These are phyloP conservation scores for Odocoileus hemionus DNA, from an alignment of 2,113 vertebrate species.

Conservation along the genomic window DNA sequence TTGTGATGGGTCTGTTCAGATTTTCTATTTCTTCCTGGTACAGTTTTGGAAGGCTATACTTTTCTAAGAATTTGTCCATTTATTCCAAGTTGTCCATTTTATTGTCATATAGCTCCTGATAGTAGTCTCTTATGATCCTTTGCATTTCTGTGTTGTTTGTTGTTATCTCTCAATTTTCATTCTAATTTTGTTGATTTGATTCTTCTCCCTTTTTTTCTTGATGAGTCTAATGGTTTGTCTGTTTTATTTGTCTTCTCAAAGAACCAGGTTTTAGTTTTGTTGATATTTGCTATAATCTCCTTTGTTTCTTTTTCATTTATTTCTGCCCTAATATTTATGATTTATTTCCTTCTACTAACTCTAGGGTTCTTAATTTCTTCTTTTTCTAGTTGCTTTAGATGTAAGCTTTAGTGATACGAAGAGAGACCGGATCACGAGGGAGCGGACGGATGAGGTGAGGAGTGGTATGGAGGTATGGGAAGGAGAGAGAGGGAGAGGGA, in stretches of 20 bases:
- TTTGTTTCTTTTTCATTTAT: neutral
- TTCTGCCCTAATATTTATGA: neutral
- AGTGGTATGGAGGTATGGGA: too few species aligned
- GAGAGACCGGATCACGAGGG: too few species aligned
- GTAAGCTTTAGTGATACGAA: neutral
- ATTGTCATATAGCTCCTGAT: neutral
- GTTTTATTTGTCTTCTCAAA: neutral
- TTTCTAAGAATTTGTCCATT: neutral
- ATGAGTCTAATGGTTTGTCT: neutral
- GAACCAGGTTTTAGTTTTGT: neutral
- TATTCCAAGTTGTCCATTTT: neutral
- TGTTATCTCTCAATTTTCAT: neutral
- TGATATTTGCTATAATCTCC: neutral
- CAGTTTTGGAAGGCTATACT: neutral
- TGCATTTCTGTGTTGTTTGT: neutral
- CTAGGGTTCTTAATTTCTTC: neutral
- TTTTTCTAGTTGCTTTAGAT: neutral
- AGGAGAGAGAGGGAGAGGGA: too few species aligned
- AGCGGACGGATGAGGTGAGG: too few species aligned
- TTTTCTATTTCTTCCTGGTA: neutral
- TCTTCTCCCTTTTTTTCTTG: neutral
- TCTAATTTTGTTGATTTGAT: neutral
- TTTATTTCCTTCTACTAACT: neutral
- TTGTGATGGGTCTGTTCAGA: neutral
- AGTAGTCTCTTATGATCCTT: neutral